Conservation (phyloP, 2,888 invertebrate species). For the Protonemura montana region DNA sequence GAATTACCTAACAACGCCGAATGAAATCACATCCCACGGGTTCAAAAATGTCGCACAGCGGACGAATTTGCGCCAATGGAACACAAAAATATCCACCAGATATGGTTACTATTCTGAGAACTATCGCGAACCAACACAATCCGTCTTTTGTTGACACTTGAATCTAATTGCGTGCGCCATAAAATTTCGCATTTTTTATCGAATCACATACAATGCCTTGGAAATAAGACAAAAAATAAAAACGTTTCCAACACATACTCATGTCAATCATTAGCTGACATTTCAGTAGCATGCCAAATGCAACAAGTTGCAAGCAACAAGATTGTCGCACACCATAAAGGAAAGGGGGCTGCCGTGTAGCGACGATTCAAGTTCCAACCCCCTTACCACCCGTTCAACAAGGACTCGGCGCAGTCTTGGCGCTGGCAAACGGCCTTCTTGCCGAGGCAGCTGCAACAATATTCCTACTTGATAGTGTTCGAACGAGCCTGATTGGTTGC, state of each 20-base stretch:
- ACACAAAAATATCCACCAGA: too few species aligned
- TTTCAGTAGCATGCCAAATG: neutral
- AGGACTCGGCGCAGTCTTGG: too few species aligned
- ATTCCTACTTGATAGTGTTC: neutral
- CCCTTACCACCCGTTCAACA: too few species aligned
- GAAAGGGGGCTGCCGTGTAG: neutral
- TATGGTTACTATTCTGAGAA: too few species aligned
- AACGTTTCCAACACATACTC: neutral
- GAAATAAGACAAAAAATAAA: neutral
- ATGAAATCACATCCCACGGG: too few species aligned
- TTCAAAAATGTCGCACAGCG: too few species aligned
- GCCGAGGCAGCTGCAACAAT: constrained; percentile 3
- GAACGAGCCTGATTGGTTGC: neutral
- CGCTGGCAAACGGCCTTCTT: neutral
- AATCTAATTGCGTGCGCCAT: too few species aligned
- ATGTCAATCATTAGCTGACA: neutral
- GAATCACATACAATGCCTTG: too few species aligned
- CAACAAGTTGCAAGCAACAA: neutral
- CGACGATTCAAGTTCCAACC: neutral
- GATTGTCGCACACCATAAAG: neutral
- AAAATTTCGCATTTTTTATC: too few species aligned
- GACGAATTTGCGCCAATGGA: too few species aligned
- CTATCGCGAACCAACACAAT: too few species aligned
- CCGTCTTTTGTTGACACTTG: too few species aligned
- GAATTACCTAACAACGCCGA: neutral